Evolutionary conservation across 2,888 invertebrate species (phyloP).

Genomic region (Thecophora atra): DNA sequence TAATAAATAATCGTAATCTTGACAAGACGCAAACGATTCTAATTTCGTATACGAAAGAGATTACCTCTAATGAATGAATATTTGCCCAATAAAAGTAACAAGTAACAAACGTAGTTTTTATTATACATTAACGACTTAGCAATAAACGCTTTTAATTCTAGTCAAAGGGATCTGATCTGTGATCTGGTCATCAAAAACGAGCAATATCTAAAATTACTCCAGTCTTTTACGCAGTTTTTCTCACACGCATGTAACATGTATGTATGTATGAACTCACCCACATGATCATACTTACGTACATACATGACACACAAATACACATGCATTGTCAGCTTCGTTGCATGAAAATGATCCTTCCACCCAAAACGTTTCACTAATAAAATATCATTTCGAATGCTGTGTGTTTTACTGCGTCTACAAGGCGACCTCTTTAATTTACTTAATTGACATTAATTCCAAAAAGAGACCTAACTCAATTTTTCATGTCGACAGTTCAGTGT

Average conservation of each 20-base stretch:
- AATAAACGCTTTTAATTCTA: no score
- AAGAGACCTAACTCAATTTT: constrained; percentile 49
- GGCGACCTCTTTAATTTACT: constrained; percentile 66
- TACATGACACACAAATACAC: constrained; percentile 12
- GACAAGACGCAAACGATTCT: no score
- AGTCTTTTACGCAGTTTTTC: no score
- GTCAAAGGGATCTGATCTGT: no score
- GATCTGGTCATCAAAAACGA: no score
- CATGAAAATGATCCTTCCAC: constrained; percentile 60
- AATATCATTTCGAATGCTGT: constrained; percentile 8
- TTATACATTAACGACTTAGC: no score
- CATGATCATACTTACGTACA: not conserved
- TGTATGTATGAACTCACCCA: not conserved
- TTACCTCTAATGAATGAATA: no score
- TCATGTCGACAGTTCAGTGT: not conserved
- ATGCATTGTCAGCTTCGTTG: constrained; percentile 40
- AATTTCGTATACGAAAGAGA: no score
- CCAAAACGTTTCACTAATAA: constrained; percentile 40
- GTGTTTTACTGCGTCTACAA: constrained; percentile 41
- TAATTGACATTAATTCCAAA: constrained; percentile 66
- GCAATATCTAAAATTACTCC: no score
- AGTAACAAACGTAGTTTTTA: no score
- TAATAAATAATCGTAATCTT: no score
- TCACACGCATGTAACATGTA: constrained; percentile 7
- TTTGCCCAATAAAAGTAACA: no score